Percentiles rank a stretch among this genome's conserved stretches.
phyloP scores from a whole-genome alignment of 2,113 vertebrate genomes.

The Lasiurus borealis region DNA sequence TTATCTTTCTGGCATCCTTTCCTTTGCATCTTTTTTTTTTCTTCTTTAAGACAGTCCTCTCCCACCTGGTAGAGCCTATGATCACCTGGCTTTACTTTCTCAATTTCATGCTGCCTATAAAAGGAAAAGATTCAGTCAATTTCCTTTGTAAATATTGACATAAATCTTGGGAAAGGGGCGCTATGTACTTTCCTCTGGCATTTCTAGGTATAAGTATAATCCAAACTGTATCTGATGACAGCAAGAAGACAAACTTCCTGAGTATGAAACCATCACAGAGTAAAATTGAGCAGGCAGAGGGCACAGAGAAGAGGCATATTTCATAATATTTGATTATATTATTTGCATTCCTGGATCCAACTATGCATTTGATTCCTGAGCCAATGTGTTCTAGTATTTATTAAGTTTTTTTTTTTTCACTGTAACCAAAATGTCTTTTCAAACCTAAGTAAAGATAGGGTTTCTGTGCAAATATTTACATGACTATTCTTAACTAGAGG shows the following conservation, averaged over 20 bases:
- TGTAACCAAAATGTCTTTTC: neutral
- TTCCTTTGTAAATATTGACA: conserved; percentile 44
- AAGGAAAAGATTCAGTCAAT: neutral
- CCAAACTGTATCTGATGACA: neutral
- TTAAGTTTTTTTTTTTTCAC: conserved; percentile 1
- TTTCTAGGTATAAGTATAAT: neutral
- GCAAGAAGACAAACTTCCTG: conserved; percentile 25
- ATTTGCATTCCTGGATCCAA: neutral
- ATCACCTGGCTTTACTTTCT: conserved; percentile 20
- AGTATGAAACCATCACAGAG: neutral
- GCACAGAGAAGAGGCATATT: neutral
- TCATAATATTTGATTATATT: neutral
- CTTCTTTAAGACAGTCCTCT: neutral
- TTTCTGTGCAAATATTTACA: neutral
- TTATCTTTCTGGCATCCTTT: neutral
- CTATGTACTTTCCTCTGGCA: conserved; percentile 47
- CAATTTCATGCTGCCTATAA: conserved; percentile 36
- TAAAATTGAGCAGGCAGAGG: neutral
- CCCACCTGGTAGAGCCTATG: neutral
- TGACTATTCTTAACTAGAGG: neutral
- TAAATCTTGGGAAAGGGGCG: conserved; percentile 29
- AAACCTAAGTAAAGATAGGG: neutral
- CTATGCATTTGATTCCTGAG: neutral
- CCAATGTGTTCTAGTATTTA: neutral
- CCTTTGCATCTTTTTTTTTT: neutral